Percentiles rank a stretch among this genome's conserved stretches.
These are phyloP conservation scores for Erannis defoliaria DNA, from an alignment of 2,888 invertebrate species.

Conservation along the genomic window DNA sequence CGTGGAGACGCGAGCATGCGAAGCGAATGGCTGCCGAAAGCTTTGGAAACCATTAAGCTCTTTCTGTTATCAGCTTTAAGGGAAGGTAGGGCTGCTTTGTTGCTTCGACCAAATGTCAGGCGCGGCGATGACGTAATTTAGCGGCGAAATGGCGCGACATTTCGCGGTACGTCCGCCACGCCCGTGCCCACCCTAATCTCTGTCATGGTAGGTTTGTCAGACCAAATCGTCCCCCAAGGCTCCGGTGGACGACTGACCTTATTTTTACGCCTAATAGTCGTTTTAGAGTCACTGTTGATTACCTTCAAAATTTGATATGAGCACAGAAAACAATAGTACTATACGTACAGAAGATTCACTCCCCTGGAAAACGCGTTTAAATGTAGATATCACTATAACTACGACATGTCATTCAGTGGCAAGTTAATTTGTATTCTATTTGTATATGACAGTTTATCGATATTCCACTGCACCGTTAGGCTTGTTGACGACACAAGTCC, in stretches of 20 bases:
- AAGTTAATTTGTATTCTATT: no score
- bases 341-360: no score
- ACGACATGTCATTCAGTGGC: no score
- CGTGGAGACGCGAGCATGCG: conserved; percentile 60
- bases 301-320: conserved; percentile 20
- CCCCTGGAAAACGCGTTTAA: no score
- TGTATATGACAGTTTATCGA: no score
- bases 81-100: conserved; percentile 82
- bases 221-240: conserved; percentile 66
- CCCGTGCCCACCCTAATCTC: conserved; percentile 82
- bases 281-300: conserved; percentile 37
- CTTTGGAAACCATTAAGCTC: conserved; percentile 73
- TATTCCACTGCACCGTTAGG: no score
- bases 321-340: no score
- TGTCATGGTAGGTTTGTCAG: conserved; percentile 73
- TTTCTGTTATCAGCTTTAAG: conserved; percentile 75
- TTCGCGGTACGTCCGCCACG: conserved; percentile 74
- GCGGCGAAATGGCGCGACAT: conserved; percentile 82
- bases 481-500: no score
- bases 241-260: conserved; percentile 62
- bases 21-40: conserved; percentile 72
- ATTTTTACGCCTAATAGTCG: conserved; percentile 44
- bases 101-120: conserved; percentile 83
- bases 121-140: conserved; percentile 81
- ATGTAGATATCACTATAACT: no score